A percentile compares a stretch with the other conserved stretches of the same genome.
Evolutionary conservation across 2,113 vertebrate genomes (phyloP).

Genomic region (Hyperopisus bebe): DNA sequence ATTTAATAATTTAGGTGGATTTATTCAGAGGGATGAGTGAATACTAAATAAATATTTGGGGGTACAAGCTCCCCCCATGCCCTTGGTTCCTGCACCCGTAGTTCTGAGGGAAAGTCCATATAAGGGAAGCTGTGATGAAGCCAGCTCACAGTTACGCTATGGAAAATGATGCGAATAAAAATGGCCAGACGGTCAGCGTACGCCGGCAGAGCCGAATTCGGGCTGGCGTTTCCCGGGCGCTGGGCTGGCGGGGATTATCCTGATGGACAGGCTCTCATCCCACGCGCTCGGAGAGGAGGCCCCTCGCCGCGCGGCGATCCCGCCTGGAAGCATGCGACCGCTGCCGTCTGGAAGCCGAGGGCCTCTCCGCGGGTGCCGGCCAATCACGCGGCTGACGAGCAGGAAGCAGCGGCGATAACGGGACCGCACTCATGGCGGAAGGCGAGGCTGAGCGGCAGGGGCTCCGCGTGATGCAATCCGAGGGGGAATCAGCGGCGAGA

Average conservation of each 20-base stretch:
- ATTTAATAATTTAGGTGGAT: background rate
- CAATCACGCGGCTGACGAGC: background rate
- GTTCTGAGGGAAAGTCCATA: background rate
- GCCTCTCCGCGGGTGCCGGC: background rate
- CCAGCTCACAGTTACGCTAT: background rate
- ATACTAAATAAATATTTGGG: background rate
- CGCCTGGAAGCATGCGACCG: background rate
- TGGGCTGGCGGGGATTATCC: background rate
- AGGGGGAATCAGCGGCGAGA: background rate
- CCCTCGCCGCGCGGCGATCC: background rate
- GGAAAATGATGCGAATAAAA: background rate
- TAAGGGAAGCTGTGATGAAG: background rate
- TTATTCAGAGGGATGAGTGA: background rate
- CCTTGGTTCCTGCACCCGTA: background rate
- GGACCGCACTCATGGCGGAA: background rate
- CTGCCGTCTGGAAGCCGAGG: background rate
- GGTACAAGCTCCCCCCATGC: background rate
- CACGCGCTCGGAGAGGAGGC: background rate
- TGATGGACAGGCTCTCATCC: constrained; percentile 3
- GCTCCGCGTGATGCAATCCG: background rate
- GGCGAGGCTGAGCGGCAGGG: background rate
- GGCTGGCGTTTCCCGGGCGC: no score
- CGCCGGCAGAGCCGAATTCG: background rate
- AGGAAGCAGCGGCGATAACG: background rate
- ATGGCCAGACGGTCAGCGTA: background rate